Percentiles rank a stretch among this genome's conserved stretches.
Conservation (phyloP, 1,140 invertebrate species). For the Drosophila parabipectinata region DNA sequence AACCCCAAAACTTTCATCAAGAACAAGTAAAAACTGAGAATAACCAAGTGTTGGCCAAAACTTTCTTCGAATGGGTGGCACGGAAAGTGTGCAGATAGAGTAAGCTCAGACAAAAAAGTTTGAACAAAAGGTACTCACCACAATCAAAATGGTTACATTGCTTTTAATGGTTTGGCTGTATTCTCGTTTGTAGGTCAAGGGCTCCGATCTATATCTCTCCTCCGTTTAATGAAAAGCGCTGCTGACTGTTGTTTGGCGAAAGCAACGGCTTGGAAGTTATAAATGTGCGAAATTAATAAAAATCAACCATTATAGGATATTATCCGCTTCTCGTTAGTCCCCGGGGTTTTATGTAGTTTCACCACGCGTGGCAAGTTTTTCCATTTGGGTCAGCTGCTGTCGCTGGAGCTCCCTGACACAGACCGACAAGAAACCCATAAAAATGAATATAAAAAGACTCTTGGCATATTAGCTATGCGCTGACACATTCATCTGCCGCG, state of each 20-base stretch:
- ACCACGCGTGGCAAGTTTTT: slow-evolving; percentile 42
- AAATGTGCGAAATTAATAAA: slow-evolving; percentile 77
- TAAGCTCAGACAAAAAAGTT: background rate
- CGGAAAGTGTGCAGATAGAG: no score
- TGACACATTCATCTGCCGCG: slow-evolving; percentile 14
- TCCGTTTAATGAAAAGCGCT: background rate
- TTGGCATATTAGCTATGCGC: slow-evolving; percentile 70
- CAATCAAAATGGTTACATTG: no score
- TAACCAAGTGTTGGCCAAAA: no score
- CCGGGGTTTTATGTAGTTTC: slow-evolving; percentile 52
- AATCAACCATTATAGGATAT: slow-evolving; percentile 55
- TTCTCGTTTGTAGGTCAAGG: background rate
- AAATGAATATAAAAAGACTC: slow-evolving; percentile 63
- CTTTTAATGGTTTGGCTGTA: background rate
- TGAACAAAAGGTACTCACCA: background rate
- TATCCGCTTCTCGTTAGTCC: slow-evolving; percentile 20
- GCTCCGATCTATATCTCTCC: background rate
- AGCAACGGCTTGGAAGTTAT: slow-evolving; percentile 66
- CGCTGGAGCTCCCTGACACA: slow-evolving; percentile 7
- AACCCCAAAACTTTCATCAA: background rate
- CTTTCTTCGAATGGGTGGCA: no score
- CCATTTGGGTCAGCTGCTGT: slow-evolving; percentile 59
- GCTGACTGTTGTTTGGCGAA: background rate
- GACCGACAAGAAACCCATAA: slow-evolving; percentile 53
- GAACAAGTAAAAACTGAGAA: background rate